Evolutionary conservation across 2,113 vertebrate genomes (phyloP).

Genomic region (Callaeas wilsoni): DNA sequence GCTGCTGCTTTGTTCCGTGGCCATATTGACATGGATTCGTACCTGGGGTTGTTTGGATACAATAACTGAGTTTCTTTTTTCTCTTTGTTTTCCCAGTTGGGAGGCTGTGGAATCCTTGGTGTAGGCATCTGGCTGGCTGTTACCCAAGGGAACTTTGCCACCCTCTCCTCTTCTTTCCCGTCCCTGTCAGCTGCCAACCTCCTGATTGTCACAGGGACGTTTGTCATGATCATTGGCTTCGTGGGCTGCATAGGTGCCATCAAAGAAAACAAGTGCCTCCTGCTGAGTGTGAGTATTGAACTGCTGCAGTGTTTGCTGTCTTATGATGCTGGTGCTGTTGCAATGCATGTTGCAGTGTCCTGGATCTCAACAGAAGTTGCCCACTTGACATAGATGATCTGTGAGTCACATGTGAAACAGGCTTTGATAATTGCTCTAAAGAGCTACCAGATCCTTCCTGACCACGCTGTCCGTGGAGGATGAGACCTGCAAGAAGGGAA

Average conservation of each 20-base stretch:
- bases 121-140: constrained; percentile 83
- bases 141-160: constrained; percentile 91
- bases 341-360: not conserved
- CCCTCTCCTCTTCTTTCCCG: constrained; percentile 92
- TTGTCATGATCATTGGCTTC: constrained; percentile 96
- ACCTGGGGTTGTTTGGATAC: not conserved
- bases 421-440: not conserved
- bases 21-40: not conserved
- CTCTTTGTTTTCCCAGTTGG: constrained; percentile 68
- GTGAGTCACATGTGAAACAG: not conserved
- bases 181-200: constrained; percentile 96
- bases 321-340: not conserved
- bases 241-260: constrained; percentile 96
- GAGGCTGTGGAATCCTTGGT: constrained; percentile 81
- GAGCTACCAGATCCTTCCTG: not conserved
- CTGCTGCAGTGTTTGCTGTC: not conserved
- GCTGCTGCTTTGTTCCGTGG: not conserved
- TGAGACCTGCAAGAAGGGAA: not conserved
- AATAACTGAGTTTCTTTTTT: constrained; percentile 9
- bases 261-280: constrained; percentile 92
- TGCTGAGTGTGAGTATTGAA: constrained; percentile 86
- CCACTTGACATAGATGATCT: not conserved
- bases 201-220: constrained; percentile 87
- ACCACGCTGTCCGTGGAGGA: not conserved
- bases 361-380: not conserved